A percentile compares a stretch with the other conserved stretches of the same genome.
Conservation (phyloP, 2,113 vertebrate species). For the Halichoerus grypus region DNA sequence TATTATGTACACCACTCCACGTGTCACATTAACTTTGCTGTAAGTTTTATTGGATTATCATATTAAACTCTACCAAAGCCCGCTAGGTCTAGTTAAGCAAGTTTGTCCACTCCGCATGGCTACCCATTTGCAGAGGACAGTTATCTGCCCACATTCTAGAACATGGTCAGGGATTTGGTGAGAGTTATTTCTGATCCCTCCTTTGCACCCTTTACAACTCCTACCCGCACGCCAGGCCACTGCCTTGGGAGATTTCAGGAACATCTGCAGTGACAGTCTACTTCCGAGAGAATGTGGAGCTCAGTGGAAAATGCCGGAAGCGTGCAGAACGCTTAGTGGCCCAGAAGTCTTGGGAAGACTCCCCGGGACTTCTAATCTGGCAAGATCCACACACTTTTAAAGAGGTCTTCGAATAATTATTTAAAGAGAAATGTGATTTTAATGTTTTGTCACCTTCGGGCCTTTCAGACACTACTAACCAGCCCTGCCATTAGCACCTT, state of each 20-base stretch:
- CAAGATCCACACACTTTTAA: neutral
- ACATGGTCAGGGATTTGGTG: neutral
- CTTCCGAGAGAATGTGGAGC: neutral
- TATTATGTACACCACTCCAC: neutral
- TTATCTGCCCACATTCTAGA: neutral
- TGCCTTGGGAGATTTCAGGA: neutral
- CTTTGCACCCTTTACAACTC: neutral
- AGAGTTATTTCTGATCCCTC: neutral
- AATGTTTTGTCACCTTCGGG: neutral
- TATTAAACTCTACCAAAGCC: neutral
- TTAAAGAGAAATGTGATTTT: neutral
- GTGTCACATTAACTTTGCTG: conserved; percentile 17
- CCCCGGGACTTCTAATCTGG: neutral
- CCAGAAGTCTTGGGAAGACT: neutral
- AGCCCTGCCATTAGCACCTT: neutral
- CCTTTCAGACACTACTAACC: neutral
- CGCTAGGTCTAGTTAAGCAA: neutral
- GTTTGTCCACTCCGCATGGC: neutral
- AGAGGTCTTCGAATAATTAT: neutral
- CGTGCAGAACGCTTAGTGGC: rapidly evolving
- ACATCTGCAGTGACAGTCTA: neutral
- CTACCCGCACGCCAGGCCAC: rapidly evolving
- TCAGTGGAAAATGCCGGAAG: neutral
- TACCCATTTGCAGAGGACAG: neutral
- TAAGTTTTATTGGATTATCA: neutral